A percentile compares a stretch with the other conserved stretches of the same genome.
Evolutionary conservation across 2,113 vertebrate species (phyloP).

Genomic region (Dromaius novaehollandiae): DNA sequence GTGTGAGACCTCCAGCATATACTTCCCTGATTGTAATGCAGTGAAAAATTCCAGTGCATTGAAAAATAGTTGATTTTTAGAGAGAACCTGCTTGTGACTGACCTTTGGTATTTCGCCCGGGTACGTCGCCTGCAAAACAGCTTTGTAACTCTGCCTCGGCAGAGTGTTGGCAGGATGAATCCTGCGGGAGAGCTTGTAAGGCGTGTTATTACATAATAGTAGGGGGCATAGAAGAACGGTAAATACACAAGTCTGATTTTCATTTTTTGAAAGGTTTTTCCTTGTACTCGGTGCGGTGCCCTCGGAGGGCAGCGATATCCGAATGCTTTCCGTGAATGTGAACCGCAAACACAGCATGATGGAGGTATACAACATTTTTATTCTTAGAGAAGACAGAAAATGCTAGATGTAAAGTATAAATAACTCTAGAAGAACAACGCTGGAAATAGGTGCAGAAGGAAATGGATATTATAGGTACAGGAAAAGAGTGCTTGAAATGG

Average conservation of each 20-base stretch:
- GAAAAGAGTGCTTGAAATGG: not conserved
- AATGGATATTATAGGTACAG: not conserved
- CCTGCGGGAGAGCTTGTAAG: not conserved
- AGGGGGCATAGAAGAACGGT: not conserved
- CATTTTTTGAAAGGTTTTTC: not conserved
- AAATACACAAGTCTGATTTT: not conserved
- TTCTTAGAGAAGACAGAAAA: not conserved
- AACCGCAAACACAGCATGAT: not conserved
- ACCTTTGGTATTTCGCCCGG: not conserved
- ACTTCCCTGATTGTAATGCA: not conserved
- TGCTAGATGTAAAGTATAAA: not conserved
- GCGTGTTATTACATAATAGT: not conserved
- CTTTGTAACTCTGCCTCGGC: not conserved
- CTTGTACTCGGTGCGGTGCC: not conserved
- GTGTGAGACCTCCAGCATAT: not conserved
- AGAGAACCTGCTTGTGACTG: not conserved
- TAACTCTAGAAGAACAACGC: not conserved
- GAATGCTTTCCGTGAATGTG: not conserved
- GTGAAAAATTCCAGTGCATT: not conserved
- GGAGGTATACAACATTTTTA: not conserved
- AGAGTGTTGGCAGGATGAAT: not conserved
- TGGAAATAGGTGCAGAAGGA: constrained; percentile 1
- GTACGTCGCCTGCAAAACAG: not conserved
- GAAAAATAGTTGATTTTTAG: not conserved
- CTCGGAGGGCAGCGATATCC: not conserved